phyloP scores from a whole-genome alignment of 2,113 vertebrate genomes.

The Oryzias celebensis region DNA sequence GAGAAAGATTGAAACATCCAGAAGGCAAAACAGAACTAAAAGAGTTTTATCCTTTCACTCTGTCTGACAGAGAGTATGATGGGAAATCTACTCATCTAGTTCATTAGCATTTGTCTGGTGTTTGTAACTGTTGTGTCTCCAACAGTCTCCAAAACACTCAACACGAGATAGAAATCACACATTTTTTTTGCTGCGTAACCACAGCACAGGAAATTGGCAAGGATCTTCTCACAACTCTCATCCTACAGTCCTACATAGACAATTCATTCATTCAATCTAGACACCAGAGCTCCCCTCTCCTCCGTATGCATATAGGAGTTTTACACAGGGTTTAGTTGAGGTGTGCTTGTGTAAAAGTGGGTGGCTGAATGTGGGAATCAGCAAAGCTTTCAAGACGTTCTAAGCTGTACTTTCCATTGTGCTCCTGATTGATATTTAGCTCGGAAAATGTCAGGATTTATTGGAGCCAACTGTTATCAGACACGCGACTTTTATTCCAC shows the following conservation, averaged over 20 bases:
- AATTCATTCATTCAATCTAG: constrained; percentile 16
- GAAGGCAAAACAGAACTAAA: neutral
- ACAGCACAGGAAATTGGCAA: constrained; percentile 32
- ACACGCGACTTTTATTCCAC: too few relatives aligned
- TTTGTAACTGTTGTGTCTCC: neutral
- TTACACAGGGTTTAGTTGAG: neutral
- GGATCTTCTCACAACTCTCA: constrained; percentile 20
- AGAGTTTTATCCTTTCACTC: constrained; percentile 1
- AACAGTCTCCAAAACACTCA: constrained; percentile 11
- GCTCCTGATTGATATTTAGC: constrained; percentile 24
- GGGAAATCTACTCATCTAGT: constrained; percentile 1
- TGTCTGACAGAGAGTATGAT: constrained; percentile 11
- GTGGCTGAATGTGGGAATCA: constrained; percentile 1
- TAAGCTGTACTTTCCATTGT: constrained; percentile 20
- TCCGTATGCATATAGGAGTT: too few relatives aligned
- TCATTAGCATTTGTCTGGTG: constrained; percentile 1
- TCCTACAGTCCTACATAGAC: constrained; percentile 30
- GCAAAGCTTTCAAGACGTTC: neutral
- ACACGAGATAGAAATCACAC: neutral
- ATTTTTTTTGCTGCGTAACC: constrained; percentile 26
- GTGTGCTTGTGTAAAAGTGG: neutral
- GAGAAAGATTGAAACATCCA: constrained; percentile 34
- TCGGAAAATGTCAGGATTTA: constrained; percentile 1
- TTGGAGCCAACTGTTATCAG: too few relatives aligned
- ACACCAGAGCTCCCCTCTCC: too few relatives aligned